Base-by-base conservation (phyloP, 2,888 invertebrate species). In the Drosophila rellima region DNA sequence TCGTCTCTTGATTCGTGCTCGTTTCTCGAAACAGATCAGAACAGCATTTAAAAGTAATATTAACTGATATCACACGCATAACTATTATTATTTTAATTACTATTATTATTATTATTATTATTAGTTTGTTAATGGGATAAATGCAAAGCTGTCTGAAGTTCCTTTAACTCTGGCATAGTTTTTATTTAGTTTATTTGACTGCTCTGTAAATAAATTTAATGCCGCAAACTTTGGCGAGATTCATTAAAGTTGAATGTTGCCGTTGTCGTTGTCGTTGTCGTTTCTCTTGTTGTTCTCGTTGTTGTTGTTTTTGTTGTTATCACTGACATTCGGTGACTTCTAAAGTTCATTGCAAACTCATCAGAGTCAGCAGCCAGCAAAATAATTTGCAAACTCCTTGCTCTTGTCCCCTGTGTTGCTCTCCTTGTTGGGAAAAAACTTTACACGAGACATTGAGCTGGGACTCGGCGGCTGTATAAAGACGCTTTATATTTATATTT, bases 1-100 rank as follows among this genome's bases (percentile, higher is more conserved):
- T 82, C 79, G 75, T 78, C 77, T 80, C 69, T 76, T 77, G 77
- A 71, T 73, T 82, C 82, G 89, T 88, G 88, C 74, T 48, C 47
- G 74, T 80, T 76, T 66, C 73, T 74, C 31, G 26, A 62, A 69
- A 45, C 73, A 54, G 81, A 79, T 79, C 70, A 66, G 79, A 48
- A 44, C 57, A 71, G 31, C 61, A 44, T 60, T 39, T 44, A 15
- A 52, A 60, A 57, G 65, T 80, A 77, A 78, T 74, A 51, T 50
- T 42, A 45, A 44, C 31, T 54, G 33, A 50, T 54, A 20, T 48
- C 42, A 26, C 18, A 55, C 26, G 29, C 35, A 15, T n/a, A 23
- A 39, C 23, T n/a, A 8, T 50, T 10, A 35, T n/a, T 15, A 35
- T 26, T 52, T 26, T 37, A 37, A 13, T 35, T 50, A 5, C 5